Conservation (phyloP, 2,888 invertebrate species). For the Agrochola circellaris region DNA sequence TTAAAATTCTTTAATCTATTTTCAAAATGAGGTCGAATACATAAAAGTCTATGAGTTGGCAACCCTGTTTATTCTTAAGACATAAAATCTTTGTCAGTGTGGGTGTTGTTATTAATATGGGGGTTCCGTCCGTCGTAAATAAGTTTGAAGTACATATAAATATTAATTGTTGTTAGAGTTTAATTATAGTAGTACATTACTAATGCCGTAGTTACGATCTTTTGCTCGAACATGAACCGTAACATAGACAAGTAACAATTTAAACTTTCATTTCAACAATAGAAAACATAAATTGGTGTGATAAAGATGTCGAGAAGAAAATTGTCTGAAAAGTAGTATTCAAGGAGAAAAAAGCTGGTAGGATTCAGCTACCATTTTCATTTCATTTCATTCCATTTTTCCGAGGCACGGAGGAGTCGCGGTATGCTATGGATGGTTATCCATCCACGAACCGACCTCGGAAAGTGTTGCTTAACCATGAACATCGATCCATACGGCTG, state of each 20-base stretch:
- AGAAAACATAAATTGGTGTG: background rate
- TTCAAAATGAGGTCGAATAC: constrained; percentile 51
- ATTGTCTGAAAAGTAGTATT: background rate
- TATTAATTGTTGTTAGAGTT: constrained; percentile 23
- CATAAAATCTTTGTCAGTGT: constrained; percentile 49
- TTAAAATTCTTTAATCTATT: constrained; percentile 44
- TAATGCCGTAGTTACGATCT: background rate
- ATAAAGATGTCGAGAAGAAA: background rate
- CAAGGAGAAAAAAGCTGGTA: background rate
- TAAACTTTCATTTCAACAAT: background rate
- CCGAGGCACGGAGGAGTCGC: background rate
- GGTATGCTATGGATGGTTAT: background rate
- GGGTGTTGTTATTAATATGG: constrained; percentile 46
- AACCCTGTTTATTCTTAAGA: constrained; percentile 52
- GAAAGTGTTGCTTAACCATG: background rate
- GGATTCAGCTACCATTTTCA: background rate
- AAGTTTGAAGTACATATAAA: constrained; percentile 1
- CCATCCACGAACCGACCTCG: background rate
- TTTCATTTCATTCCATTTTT: background rate
- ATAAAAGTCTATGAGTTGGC: constrained; percentile 58
- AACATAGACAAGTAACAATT: background rate
- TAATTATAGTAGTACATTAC: constrained; percentile 19
- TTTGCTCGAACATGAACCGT: background rate
- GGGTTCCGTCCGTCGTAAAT: constrained; percentile 51
- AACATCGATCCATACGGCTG: background rate